These are phyloP conservation scores for Paedocypris micromegethes DNA, from an alignment of 2,797 vertebrate genomes.

Conservation along the genomic window DNA sequence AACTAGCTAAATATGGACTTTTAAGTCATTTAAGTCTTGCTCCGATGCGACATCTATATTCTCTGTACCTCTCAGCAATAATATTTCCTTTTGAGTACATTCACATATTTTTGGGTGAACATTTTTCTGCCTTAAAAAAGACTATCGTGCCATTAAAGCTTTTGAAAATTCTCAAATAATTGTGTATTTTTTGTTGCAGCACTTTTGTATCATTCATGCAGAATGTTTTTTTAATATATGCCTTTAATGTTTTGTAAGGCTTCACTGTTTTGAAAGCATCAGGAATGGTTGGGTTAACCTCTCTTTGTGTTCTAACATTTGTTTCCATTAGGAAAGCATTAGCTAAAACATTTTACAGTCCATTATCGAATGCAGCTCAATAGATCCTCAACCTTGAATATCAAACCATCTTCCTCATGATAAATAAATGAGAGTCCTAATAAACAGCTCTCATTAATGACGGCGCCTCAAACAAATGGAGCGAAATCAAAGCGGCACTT, in stretches of 20 bases:
- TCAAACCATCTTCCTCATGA: constrained; percentile 31
- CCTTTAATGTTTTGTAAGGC: constrained; percentile 32
- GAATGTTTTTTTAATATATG: too few relatives aligned
- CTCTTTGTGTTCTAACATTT: constrained; percentile 37
- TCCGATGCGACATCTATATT: too few relatives aligned
- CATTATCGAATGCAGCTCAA: constrained; percentile 41
- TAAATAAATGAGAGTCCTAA: constrained; percentile 37
- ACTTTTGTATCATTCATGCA: too few relatives aligned
- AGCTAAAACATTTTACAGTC: constrained; percentile 50
- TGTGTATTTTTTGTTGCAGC: too few relatives aligned
- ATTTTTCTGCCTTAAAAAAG: too few relatives aligned
- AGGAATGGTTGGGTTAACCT: constrained; percentile 37
- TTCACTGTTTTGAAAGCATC: constrained; percentile 43
- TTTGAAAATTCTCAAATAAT: too few relatives aligned
- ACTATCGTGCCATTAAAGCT: too few relatives aligned
- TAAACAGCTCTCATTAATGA: constrained; percentile 18
- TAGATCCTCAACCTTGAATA: constrained; percentile 33
- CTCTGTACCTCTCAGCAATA: too few relatives aligned
- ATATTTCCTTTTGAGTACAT: too few relatives aligned
- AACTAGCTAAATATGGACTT: too few relatives aligned
- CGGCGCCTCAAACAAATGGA: constrained; percentile 10
- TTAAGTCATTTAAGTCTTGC: too few relatives aligned
- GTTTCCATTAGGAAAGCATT: constrained; percentile 53
- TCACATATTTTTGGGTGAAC: too few relatives aligned
- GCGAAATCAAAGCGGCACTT: constrained; percentile 24